These are phyloP conservation scores for Drosophila leontia DNA, from an alignment of 1,140 invertebrate species.

Conservation along the genomic window DNA sequence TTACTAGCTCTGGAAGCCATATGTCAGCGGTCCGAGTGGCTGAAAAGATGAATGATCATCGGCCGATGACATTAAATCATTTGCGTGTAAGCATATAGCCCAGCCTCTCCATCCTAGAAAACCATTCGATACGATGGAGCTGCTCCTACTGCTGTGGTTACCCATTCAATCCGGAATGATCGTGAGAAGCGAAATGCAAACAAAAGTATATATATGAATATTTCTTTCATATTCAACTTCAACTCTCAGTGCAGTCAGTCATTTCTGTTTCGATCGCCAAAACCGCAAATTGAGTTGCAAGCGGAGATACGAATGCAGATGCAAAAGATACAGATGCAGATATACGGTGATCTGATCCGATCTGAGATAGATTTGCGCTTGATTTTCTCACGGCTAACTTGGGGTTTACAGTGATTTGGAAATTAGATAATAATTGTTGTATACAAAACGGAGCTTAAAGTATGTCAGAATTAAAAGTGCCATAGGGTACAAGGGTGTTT, in stretches of 20 bases:
- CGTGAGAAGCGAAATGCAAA: constrained; percentile 60
- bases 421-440: constrained; percentile 2
- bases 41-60: constrained; percentile 68
- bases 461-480: background rate
- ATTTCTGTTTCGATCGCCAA: constrained; percentile 33
- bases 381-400: constrained; percentile 51
- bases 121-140: constrained; percentile 29
- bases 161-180: constrained; percentile 49
- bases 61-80: constrained; percentile 76
- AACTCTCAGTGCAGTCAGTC: constrained; percentile 47
- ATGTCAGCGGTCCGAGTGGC: constrained; percentile 17
- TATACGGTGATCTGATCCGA: constrained; percentile 23
- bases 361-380: constrained; percentile 47
- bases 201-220: constrained; percentile 21
- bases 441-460: background rate
- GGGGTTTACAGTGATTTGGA: background rate
- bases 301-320: constrained; percentile 39
- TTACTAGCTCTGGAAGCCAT: constrained; percentile 41
- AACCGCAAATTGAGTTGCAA: constrained; percentile 69
- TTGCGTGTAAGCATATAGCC: constrained; percentile 11
- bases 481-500: background rate
- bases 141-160: constrained; percentile 60
- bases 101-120: constrained; percentile 19
- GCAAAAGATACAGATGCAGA: constrained; percentile 12
- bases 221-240: constrained; percentile 39